phyloP scores from a whole-genome alignment of 2,888 invertebrate genomes.

The Coelopa pilipes region DNA sequence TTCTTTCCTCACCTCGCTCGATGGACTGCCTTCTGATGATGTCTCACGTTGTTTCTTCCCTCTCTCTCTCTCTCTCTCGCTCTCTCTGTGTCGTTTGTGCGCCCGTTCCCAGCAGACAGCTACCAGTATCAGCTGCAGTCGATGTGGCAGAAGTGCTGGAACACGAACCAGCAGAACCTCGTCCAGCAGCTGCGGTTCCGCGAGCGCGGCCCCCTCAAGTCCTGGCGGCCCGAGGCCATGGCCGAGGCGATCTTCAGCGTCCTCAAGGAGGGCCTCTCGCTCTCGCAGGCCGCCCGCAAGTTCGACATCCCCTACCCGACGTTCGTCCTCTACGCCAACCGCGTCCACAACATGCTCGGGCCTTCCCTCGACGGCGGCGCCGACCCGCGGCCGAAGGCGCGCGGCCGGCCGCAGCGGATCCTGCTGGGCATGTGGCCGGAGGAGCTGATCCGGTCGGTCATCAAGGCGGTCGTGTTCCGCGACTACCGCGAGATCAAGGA shows the following conservation, averaged over 20 bases:
- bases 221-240: constrained; percentile 95
- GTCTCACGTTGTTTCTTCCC: constrained; percentile 27
- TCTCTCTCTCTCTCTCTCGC: not conserved
- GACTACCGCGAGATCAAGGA: constrained; percentile 87
- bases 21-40: not conserved
- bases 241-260: constrained; percentile 94
- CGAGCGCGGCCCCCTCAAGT: constrained; percentile 90
- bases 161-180: constrained; percentile 89
- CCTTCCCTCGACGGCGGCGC: constrained; percentile 91
- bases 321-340: constrained; percentile 91
- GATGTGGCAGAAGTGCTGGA: constrained; percentile 97
- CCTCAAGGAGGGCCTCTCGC: constrained; percentile 86
- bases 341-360: constrained; percentile 93
- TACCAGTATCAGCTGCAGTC: constrained; percentile 95
- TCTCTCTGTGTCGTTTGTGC: constrained; percentile 16
- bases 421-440: constrained; percentile 93
- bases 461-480: constrained; percentile 90
- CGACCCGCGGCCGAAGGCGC: constrained; percentile 90
- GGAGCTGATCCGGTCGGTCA: constrained; percentile 91
- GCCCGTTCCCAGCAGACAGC: constrained; percentile 75
- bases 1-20: constrained; percentile 18
- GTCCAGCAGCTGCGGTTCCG: constrained; percentile 89
- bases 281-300: constrained; percentile 91
- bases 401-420: constrained; percentile 91
- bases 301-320: constrained; percentile 96